Evolutionary conservation across 2,888 invertebrate genomes (phyloP).

Genomic region (Graphium colonna): DNA sequence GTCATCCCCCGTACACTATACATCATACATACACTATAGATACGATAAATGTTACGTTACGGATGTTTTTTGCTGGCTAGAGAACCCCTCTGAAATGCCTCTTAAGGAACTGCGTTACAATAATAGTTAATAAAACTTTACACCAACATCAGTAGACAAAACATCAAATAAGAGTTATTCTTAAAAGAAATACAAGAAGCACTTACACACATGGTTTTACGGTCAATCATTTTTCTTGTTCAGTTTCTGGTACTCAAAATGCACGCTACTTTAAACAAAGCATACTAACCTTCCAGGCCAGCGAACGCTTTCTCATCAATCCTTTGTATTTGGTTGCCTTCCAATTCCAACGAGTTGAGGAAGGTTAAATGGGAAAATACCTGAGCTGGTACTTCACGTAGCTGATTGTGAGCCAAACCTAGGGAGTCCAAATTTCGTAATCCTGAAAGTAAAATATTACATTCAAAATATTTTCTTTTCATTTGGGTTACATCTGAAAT

Average conservation of each 20-base stretch:
- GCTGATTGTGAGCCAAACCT: slow-evolving; percentile 91
- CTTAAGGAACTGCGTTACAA: too few species aligned
- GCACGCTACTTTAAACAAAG: not conserved
- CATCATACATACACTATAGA: too few species aligned
- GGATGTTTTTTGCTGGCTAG: too few species aligned
- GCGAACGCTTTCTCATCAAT: slow-evolving; percentile 92
- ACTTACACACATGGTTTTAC: not conserved
- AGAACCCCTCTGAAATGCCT: too few species aligned
- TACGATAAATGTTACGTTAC: too few species aligned
- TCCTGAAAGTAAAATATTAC: slow-evolving; percentile 69
- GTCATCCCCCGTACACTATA: too few species aligned
- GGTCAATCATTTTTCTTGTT: not conserved
- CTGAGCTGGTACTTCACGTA: slow-evolving; percentile 87
- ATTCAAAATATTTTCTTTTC: too few species aligned
- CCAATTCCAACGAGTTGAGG: slow-evolving; percentile 92
- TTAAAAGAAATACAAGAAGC: too few species aligned
- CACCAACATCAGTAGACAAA: too few species aligned
- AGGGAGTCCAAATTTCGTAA: slow-evolving; percentile 89
- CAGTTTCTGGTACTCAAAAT: not conserved
- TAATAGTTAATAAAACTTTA: too few species aligned
- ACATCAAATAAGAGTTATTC: too few species aligned
- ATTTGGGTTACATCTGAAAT: too few species aligned
- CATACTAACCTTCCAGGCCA: slow-evolving; percentile 88
- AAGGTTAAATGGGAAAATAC: slow-evolving; percentile 90
- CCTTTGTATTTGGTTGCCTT: slow-evolving; percentile 89